Evolutionary conservation across 2,113 vertebrate genomes (phyloP), one percentile per base, ranked within the genome.

Genomic region (Orthochromis indermauri): DNA sequence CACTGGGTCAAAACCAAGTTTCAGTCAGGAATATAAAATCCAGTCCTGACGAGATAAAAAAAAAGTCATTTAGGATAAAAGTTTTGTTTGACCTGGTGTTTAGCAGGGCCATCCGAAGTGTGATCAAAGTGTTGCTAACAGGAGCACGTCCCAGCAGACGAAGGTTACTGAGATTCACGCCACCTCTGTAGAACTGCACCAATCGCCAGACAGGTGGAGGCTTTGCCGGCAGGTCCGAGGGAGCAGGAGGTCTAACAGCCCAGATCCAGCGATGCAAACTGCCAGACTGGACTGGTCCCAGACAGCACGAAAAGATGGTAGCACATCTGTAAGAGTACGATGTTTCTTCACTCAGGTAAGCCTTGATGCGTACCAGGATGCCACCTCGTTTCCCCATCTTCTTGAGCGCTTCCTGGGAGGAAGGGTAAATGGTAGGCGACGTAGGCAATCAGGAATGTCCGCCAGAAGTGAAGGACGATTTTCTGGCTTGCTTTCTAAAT

Each of bases 31-130:
- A 55, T 55, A 26, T 55, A 55, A 55, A 54, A 54, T 0, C 51
- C 51, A 21, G n/a, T 54, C 51, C 51, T 11, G n/a, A 21, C 3
- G n/a, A 21, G 10, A 11, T 54, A 6, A 6, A 11, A 21, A 2
- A 2, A 47, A 47, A n/a, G 45, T 47, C 45, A 53, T n/a, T n/a
- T 53, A 53, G 19, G 49, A 53, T 53, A 54, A 55, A 57, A 8
- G 54, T 13, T 14, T 26, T 57, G 54, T 26, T 57, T 14, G 54
- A 57, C 54, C 54, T 57, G 54, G 7, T 26, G 12, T 26, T 57
- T 57, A 57, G 24, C 54, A 26, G 54, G 54, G 24, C 54, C 24
- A 14, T 0, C 54, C 3, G 0, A 26, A 57, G 54, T 8, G 12
- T 57, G 54, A 57, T 57, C 24, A 14, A 26, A 26, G 24, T 14